Base-by-base conservation (phyloP, 2,888 invertebrate genomes). In the Mythimna vitellina region DNA sequence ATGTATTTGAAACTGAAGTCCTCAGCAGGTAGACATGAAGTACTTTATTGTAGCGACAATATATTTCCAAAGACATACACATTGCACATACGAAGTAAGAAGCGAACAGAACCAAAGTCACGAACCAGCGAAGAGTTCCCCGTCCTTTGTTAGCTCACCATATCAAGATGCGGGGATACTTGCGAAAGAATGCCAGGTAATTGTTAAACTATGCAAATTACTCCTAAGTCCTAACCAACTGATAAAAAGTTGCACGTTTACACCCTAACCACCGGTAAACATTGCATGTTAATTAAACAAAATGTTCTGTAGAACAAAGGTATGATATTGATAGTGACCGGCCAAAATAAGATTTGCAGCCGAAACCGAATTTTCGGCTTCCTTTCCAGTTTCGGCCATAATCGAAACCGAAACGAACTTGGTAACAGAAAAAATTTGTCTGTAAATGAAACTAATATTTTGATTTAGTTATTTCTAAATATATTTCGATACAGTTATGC, bases 161-260 rank as follows among this genome's bases (percentile, higher is more conserved):
- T 84, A 88, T 87, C 86, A 81, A 87, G 87, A 89, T 88, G 76
- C 67, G 69, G 65, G 70, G 70, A 71, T 66, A 85, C 78, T 78
- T 76, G 84, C 88, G 89, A 91, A 94, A 93, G 93, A 94, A 95
- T 93, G 87, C 87, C 90, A 87, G 86, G 93, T 93, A 93, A 94
- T 94, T 92, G 94, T 94, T 92, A 91, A 93, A 92, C 85, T 93
- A 95, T 95, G 95, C 92, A 94, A 95, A 95, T 95, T 89, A 89
- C 84, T 66, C 61, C 77, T 68, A 75, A 75, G 69, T 73, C 70
- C 75, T 60, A 66, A 64, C 29, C 12, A 35, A 29, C 67, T 78
- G 88, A 88, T 87, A 85, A 85, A 87, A 87, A 82, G 82, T 85
- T 85, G 64, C 89, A 87, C 89, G 89, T 90, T 88, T 80, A 80